Evolutionary conservation across 30 jellyfish, hydroid and myxozoan species (phyloP).

Genomic region (Aurelia sp.): DNA sequence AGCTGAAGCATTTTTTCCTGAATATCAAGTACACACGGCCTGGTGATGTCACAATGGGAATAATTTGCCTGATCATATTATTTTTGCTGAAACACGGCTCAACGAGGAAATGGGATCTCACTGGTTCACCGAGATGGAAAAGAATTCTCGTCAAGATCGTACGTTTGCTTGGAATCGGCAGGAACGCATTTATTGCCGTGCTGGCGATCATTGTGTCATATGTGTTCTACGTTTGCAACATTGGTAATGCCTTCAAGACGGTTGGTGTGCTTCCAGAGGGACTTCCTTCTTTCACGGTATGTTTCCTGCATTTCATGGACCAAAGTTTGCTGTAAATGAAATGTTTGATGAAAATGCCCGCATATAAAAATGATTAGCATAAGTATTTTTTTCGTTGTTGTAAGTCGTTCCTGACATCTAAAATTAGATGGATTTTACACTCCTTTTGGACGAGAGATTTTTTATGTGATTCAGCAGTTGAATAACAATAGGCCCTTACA

Average conservation of each 20-base stretch:
- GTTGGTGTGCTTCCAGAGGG: constrained; percentile 82
- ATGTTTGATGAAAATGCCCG: too few relatives aligned
- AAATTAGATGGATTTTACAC: too few relatives aligned
- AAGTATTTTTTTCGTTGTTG: too few relatives aligned
- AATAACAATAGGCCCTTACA: too few relatives aligned
- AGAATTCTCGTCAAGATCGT: constrained; percentile 22
- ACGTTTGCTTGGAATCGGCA: constrained; percentile 62
- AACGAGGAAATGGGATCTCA: constrained; percentile 8
- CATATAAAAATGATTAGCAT: too few relatives aligned
- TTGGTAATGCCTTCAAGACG: constrained; percentile 52
- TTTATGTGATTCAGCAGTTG: too few relatives aligned
- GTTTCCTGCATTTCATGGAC: neutral
- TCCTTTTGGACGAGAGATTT: too few relatives aligned
- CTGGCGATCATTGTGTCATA: constrained; percentile 68
- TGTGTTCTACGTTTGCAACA: constrained; percentile 14
- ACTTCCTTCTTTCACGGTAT: constrained; percentile 72
- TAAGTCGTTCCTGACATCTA: too few relatives aligned
- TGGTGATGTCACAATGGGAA: constrained; percentile 79
- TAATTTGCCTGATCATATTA: constrained; percentile 43
- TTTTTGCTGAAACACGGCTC: constrained; percentile 25
- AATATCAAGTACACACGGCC: constrained; percentile 60
- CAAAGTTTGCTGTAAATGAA: too few relatives aligned
- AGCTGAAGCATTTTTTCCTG: constrained; percentile 53
- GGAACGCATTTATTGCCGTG: constrained; percentile 68
- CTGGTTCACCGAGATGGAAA: constrained; percentile 14